phyloP scores from a whole-genome alignment of 2,113 vertebrate genomes.

The Lynx canadensis region DNA sequence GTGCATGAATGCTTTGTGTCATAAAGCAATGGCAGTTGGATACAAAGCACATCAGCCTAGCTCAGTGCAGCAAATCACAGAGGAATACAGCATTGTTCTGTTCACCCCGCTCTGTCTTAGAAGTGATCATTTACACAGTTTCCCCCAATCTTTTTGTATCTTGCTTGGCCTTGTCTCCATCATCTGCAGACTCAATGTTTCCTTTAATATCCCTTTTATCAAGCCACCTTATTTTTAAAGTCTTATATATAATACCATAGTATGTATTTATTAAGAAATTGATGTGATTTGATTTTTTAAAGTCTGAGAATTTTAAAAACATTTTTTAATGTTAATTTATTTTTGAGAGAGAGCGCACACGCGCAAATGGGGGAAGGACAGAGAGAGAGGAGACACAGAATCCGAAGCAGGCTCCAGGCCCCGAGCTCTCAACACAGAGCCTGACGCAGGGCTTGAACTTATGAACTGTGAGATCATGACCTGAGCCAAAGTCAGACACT shows the following conservation, averaged over 20 bases:
- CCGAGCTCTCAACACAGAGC: too few relatives aligned
- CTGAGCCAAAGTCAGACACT: too few relatives aligned
- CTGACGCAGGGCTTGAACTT: too few relatives aligned
- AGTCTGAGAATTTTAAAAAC: background rate
- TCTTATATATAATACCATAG: background rate
- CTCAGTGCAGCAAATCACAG: background rate
- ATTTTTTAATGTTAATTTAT: too few relatives aligned
- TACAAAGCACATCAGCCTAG: background rate
- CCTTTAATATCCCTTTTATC: background rate
- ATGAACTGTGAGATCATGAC: too few relatives aligned
- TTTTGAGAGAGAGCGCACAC: too few relatives aligned
- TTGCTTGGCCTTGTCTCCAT: background rate
- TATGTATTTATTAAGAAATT: background rate
- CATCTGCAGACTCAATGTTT: background rate
- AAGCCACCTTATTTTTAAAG: background rate
- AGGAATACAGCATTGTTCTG: background rate
- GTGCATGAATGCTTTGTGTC: background rate
- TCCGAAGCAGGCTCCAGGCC: too few relatives aligned
- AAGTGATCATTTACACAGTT: background rate
- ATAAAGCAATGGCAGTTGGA: background rate
- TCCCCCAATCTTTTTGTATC: background rate
- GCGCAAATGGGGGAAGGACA: too few relatives aligned
- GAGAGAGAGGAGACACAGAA: too few relatives aligned
- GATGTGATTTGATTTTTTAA: slow-evolving; percentile 11
- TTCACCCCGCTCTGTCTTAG: background rate